Evolutionary conservation across 2,797 vertebrate species (phyloP), one percentile per base, ranked within the genome.

Genomic region (Odontamblyopus rebecca): DNA sequence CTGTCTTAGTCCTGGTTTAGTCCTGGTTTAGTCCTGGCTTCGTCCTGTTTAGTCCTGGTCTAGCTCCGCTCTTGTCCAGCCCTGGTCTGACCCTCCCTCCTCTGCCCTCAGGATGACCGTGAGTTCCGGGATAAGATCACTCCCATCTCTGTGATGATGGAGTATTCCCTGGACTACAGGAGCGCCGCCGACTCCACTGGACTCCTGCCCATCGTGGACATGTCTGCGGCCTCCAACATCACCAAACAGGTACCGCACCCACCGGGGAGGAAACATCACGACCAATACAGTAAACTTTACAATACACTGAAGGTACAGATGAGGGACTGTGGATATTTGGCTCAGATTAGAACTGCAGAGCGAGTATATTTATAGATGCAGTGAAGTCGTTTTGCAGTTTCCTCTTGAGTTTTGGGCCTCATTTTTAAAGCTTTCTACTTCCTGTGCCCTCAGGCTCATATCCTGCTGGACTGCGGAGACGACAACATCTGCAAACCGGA

Each of bases 51-150:
- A 19, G 13, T 61, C 6, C 59, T 18, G 59, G 15, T 61, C 27
- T 59, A 15, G 56, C 16, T 4, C 8, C 2, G 16, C 19, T 5
- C 61, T n/a, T 18, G 11, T 61, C 16, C 4, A 19, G 5, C 35
- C 7, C 61, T 19, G 61, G 16, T 62, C 59, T 61, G 57, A 41
- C 1, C 15, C 7, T 2, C 27, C 5, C 12, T 85, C 7, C 68
- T 12, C 76, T 41, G 64, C 51, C 76, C 72, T 63, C 85, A 98
- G 97, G 96, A 98, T 79, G 96, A 98, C 65, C 94, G 94, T 1
- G 97, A 99, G 77, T 98, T 99, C 79, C 93, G 96, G 78, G 98
- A 99, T 91, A 99, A 99, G 82, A 96, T 99, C 76, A 98, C 96
- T 8, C 97, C 97, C 15, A 99, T 99, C 76, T 96, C 96, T 0